Conservation (phyloP, 2,888 invertebrate species). For the Cosmopolites sordidus region DNA sequence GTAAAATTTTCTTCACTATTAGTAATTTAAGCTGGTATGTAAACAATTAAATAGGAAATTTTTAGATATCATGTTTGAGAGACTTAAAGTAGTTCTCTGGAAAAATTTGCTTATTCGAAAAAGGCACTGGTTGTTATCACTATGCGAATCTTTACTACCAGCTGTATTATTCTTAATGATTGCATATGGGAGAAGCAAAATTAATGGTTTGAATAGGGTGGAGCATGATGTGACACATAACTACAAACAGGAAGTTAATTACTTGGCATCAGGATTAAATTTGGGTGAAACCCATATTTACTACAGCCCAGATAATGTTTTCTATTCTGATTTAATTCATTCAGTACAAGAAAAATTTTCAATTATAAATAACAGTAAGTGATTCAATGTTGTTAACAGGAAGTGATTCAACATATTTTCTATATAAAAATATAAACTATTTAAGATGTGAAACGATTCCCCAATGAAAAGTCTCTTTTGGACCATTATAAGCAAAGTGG, state of each 20-base stretch:
- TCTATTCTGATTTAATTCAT: conserved; percentile 37
- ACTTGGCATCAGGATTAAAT: conserved; percentile 23
- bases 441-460: conserved; percentile 37
- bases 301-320: conserved; percentile 39
- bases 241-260: conserved; percentile 17
- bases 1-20: too few relatives aligned
- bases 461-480: conserved; percentile 34
- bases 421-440: not conserved
- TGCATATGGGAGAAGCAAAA: conserved; percentile 42
- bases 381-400: conserved; percentile 34
- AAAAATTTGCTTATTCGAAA: conserved; percentile 42
- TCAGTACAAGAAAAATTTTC: conserved; percentile 38
- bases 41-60: too few relatives aligned
- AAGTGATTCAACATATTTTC: conserved; percentile 26
- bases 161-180: conserved; percentile 42
- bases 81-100: conserved; percentile 41
- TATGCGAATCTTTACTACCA: conserved; percentile 41
- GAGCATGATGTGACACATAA: conserved; percentile 37
- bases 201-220: conserved; percentile 39
- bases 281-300: conserved; percentile 30
- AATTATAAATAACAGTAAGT: conserved; percentile 40
- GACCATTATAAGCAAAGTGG: conserved; percentile 31
- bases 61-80: not conserved
- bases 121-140: conserved; percentile 42
- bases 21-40: too few relatives aligned